phyloP scores from a whole-genome alignment of 2,797 vertebrate genomes.

The Neoniphon sammara region DNA sequence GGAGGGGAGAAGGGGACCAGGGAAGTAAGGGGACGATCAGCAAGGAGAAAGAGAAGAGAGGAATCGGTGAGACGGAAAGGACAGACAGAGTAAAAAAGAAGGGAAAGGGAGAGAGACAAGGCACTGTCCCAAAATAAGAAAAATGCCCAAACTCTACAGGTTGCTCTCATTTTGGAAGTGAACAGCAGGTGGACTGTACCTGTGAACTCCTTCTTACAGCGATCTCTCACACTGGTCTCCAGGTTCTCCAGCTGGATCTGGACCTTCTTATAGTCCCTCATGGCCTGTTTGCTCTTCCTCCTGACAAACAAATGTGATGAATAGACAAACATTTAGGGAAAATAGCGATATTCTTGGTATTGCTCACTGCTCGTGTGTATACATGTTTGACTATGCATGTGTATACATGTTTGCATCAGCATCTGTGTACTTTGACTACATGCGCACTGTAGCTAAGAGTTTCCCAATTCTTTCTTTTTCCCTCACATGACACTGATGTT shows the following conservation, averaged over 20 bases:
- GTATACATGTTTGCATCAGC: too few relatives aligned
- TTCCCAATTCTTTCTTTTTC: too few relatives aligned
- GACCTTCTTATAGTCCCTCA: constrained; percentile 98
- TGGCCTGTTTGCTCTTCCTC: constrained; percentile 97
- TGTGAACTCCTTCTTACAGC: constrained; percentile 98
- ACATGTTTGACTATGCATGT: too few relatives aligned
- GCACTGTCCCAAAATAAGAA: too few relatives aligned
- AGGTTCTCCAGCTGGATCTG: constrained; percentile 98
- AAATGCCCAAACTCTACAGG: too few relatives aligned
- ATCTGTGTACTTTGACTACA: too few relatives aligned
- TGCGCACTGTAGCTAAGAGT: too few relatives aligned
- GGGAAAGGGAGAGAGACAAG: constrained; percentile 10
- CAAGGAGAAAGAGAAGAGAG: neutral
- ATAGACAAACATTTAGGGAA: neutral
- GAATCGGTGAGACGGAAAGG: neutral
- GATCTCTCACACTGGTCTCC: constrained; percentile 96
- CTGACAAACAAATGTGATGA: constrained; percentile 70
- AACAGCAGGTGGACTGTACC: constrained; percentile 75
- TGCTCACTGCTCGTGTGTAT: too few relatives aligned
- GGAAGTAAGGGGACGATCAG: neutral
- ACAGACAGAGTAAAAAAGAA: too few relatives aligned
- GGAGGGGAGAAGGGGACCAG: neutral
- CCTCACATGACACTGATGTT: too few relatives aligned
- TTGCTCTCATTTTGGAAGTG: neutral
- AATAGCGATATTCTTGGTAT: too few relatives aligned